These are phyloP conservation scores for Choristoneura fumiferana DNA, from an alignment of 1,140 invertebrate species.

Conservation along the genomic window DNA sequence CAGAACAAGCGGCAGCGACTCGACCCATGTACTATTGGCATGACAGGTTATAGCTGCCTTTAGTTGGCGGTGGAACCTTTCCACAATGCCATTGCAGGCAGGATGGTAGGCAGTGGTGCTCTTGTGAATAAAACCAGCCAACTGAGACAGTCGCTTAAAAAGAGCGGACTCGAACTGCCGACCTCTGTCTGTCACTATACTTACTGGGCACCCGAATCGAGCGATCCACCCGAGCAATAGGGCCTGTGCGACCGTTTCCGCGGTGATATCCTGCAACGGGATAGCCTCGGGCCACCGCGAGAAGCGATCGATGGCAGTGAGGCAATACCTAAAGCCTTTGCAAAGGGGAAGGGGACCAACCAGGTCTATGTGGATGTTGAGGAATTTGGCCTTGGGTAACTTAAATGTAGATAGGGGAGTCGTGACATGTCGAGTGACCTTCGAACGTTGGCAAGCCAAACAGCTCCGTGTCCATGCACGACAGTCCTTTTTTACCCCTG, in stretches of 20 bases:
- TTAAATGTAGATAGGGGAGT: conserved; percentile 16
- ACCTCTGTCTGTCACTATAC: conserved; percentile 50
- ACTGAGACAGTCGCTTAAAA: conserved; percentile 33
- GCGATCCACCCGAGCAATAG: conserved; percentile 40
- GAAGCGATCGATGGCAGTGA: conserved; percentile 71
- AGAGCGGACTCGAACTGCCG: conserved; percentile 52
- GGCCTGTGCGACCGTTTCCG: conserved; percentile 34
- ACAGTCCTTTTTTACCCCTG: neutral
- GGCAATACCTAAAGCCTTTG: conserved; percentile 47
- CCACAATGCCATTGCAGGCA: conserved; percentile 48
- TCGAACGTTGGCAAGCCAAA: conserved; percentile 5
- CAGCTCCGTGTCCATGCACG: neutral
- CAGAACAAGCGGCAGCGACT: conserved; percentile 35
- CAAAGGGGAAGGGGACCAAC: conserved; percentile 21
- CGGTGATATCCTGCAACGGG: conserved; percentile 58
- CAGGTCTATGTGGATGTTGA: conserved; percentile 17
- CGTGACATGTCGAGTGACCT: conserved; percentile 21
- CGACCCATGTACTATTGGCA: conserved; percentile 44
- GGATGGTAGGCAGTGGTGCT: conserved; percentile 61
- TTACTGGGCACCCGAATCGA: conserved; percentile 37
- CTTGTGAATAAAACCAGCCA: conserved; percentile 34
- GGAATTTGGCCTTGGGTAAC: conserved; percentile 7
- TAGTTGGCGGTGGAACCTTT: conserved; percentile 52
- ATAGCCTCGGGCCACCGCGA: conserved; percentile 70
- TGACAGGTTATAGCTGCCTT: conserved; percentile 57